A percentile compares a stretch with the other conserved stretches of the same genome.
phyloP scores from a whole-genome alignment of 1,140 invertebrate species.

The Heliothis virescens region DNA sequence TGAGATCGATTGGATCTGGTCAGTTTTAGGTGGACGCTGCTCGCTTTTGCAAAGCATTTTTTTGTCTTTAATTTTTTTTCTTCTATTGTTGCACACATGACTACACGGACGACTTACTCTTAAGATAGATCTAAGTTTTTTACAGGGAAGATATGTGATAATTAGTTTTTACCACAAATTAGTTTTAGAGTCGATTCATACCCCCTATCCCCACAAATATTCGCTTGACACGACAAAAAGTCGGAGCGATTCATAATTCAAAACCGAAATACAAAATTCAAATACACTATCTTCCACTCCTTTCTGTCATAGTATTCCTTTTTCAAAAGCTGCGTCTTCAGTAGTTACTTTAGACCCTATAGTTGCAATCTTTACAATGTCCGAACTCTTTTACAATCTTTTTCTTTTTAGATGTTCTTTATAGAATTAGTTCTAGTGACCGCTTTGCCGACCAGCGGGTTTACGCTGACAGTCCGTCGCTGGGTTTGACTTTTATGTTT shows the following conservation, averaged over 20 bases:
- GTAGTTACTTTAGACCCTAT: conserved; percentile 21
- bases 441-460: conserved; percentile 70
- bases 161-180: conserved; percentile 39
- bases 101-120: conserved; percentile 50
- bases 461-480: conserved; percentile 56
- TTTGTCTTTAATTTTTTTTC: conserved; percentile 76
- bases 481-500: conserved; percentile 58
- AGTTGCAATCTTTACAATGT: conserved; percentile 50
- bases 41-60: conserved; percentile 85
- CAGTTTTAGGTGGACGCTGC: conserved; percentile 83
- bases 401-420: conserved; percentile 57
- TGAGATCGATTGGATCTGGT: conserved; percentile 89
- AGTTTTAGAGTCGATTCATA: not conserved
- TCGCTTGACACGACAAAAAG: conserved; percentile 1
- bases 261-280: conserved; percentile 13
- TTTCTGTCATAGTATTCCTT: not conserved
- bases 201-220: conserved; percentile 7
- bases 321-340: conserved; percentile 30
- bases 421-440: conserved; percentile 54
- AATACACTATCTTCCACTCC: conserved; percentile 24
- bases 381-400: conserved; percentile 48
- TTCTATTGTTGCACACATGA: conserved; percentile 56
- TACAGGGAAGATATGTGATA: conserved; percentile 41
- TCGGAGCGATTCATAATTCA: conserved; percentile 15
- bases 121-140: conserved; percentile 40